phyloP scores from a whole-genome alignment of 2,888 invertebrate genomes.

The Carpatolechia fugitivella region DNA sequence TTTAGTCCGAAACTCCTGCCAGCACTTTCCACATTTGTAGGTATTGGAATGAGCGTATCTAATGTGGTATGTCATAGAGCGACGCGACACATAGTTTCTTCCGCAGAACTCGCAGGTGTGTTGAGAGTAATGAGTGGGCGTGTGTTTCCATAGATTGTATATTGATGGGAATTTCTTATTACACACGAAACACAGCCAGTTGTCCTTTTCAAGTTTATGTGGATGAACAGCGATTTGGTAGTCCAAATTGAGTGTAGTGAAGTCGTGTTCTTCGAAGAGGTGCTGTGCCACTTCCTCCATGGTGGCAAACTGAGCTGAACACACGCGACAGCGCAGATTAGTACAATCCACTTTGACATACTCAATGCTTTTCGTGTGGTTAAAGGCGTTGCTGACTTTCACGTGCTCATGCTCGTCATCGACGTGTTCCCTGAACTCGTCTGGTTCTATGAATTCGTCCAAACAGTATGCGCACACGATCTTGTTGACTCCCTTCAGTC shows the following conservation, averaged over 20 bases:
- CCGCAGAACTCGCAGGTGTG: not conserved
- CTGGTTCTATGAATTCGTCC: conserved; percentile 54
- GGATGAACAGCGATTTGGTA: not conserved
- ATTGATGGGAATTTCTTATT: not conserved
- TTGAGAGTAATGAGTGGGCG: not conserved
- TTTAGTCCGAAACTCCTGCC: not conserved
- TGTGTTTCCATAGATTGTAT: not conserved
- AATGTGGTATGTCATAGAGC: not conserved
- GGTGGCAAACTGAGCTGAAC: not conserved
- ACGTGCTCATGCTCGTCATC: conserved; percentile 38
- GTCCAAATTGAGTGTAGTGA: not conserved
- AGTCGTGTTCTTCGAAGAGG: not conserved
- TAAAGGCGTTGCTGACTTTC: conserved; percentile 45
- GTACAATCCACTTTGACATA: conserved; percentile 6
- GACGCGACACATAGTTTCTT: not conserved
- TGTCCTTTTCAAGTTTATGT: not conserved
- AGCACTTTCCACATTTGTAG: not conserved
- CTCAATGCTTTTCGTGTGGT: conserved; percentile 20
- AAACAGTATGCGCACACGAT: conserved; percentile 65
- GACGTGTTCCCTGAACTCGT: conserved; percentile 51
- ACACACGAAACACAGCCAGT: not conserved
- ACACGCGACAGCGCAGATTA: not conserved
- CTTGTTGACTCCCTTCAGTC: conserved; percentile 46
- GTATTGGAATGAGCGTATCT: not conserved
- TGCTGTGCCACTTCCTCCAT: not conserved